Evolutionary conservation across 1,140 invertebrate genomes (phyloP).

Genomic region (Ips typographus): DNA sequence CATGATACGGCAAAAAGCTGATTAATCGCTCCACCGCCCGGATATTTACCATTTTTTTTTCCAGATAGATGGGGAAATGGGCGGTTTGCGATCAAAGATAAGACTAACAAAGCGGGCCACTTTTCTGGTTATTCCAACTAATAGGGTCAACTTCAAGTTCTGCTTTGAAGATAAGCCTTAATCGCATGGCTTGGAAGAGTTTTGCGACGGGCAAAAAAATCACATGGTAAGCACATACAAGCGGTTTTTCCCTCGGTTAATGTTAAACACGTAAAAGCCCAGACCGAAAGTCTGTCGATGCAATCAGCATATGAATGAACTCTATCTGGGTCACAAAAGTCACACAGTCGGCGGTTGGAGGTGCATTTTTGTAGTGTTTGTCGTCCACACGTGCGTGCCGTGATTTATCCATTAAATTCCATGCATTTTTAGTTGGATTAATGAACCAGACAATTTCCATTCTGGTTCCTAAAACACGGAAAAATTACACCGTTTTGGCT

Average conservation of each 20-base stretch:
- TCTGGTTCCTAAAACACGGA: too few species aligned
- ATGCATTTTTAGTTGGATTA: neutral
- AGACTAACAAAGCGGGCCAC: too few species aligned
- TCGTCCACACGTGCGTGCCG: slow-evolving; percentile 23
- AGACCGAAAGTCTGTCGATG: slow-evolving; percentile 22
- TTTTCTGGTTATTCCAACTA: too few species aligned
- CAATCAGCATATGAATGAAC: slow-evolving; percentile 32
- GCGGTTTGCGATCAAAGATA: neutral
- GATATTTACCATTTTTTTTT: slow-evolving; percentile 25
- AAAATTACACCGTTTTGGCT: too few species aligned
- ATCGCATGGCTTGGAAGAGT: too few species aligned
- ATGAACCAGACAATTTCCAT: neutral
- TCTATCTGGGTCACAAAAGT: slow-evolving; percentile 32
- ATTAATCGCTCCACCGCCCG: slow-evolving; percentile 9
- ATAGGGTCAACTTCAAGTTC: too few species aligned
- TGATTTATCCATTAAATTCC: slow-evolving; percentile 2
- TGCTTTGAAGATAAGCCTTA: too few species aligned
- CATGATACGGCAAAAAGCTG: slow-evolving; percentile 20
- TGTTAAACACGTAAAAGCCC: slow-evolving; percentile 15
- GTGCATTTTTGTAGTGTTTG: slow-evolving; percentile 24
- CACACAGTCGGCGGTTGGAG: slow-evolving; percentile 12
- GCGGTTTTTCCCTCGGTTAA: neutral
- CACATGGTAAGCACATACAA: too few species aligned
- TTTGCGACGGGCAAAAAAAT: too few species aligned
- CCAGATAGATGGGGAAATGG: neutral